phyloP scores from a whole-genome alignment of 2,113 vertebrate genomes.

The Saguinus midas region DNA sequence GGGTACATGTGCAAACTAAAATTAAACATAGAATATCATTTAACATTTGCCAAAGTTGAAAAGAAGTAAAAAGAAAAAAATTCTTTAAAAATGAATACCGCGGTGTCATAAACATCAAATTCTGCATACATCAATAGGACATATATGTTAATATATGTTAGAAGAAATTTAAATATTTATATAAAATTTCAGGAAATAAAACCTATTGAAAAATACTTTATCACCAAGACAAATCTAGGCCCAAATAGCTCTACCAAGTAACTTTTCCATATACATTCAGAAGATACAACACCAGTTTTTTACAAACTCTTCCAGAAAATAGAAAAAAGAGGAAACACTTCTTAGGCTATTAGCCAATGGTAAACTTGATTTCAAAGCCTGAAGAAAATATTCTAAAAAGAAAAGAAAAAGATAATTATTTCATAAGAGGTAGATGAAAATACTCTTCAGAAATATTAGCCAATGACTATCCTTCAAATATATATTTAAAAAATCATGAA shows the following conservation, averaged over 20 bases:
- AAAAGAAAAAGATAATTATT: too few species aligned
- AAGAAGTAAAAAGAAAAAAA: too few species aligned
- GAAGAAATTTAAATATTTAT: not conserved
- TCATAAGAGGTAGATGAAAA: too few species aligned
- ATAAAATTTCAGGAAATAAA: not conserved
- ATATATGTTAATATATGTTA: not conserved
- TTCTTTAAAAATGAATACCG: not conserved
- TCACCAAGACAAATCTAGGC: not conserved
- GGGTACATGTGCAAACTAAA: not conserved
- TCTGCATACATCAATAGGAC: not conserved
- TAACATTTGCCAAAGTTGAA: not conserved
- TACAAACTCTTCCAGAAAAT: not conserved
- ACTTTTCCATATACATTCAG: not conserved
- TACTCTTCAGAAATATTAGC: too few species aligned
- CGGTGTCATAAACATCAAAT: not conserved
- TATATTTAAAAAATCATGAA: too few species aligned
- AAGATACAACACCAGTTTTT: not conserved
- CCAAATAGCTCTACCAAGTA: not conserved
- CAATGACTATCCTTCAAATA: too few species aligned
- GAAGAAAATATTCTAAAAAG: too few species aligned
- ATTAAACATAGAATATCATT: not conserved
- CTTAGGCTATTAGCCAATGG: not conserved
- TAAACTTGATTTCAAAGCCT: not conserved
- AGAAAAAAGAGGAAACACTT: not conserved
- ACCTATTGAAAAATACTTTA: not conserved